Evolutionary conservation across 2,113 vertebrate species (phyloP).

Genomic region (Pungitius pungitius): DNA sequence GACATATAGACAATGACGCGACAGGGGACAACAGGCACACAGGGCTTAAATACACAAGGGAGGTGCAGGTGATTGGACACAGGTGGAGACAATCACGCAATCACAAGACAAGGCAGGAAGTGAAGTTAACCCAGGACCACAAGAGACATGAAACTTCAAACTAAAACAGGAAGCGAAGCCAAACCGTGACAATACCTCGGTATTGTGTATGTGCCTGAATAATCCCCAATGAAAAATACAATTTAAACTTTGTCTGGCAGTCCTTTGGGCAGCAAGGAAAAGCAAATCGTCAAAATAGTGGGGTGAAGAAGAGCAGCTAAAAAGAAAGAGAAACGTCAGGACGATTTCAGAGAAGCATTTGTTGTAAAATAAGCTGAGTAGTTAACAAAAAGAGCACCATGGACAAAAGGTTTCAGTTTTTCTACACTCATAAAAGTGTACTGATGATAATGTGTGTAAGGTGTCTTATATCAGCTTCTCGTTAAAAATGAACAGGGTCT

Average conservation of each 20-base stretch:
- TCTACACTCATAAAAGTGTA: not conserved
- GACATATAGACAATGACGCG: no score
- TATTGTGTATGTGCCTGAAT: not conserved
- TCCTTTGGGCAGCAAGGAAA: not conserved
- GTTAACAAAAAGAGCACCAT: not conserved
- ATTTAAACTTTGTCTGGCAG: not conserved
- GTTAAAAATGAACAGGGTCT: not conserved
- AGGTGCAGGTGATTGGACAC: no score
- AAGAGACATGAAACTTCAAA: no score
- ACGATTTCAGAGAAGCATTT: not conserved
- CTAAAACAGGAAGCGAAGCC: no score
- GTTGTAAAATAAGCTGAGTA: not conserved
- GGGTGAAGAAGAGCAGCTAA: not conserved
- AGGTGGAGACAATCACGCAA: no score
- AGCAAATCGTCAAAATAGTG: not conserved
- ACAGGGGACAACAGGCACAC: no score
- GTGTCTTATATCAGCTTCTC: not conserved
- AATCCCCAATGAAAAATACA: not conserved
- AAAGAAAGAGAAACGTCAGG: not conserved
- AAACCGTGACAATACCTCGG: no score
- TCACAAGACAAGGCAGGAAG: no score
- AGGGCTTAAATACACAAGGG: no score
- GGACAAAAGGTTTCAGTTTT: not conserved
- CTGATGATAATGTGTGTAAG: not conserved
- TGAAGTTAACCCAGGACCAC: no score